Evolutionary conservation across 2,113 vertebrate species (phyloP).

Genomic region (Antechinus stuartii): DNA sequence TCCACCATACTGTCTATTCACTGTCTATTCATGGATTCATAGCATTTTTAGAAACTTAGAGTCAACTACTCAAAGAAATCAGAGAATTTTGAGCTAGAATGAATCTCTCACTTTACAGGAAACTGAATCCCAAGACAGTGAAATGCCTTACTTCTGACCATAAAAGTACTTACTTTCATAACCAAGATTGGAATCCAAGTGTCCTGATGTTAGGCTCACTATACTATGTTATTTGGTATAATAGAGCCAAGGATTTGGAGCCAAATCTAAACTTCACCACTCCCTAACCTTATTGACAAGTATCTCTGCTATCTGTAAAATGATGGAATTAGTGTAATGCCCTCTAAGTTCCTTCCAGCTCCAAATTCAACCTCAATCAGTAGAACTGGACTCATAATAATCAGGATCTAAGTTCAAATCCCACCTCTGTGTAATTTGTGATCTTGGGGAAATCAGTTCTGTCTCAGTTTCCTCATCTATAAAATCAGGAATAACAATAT

Average conservation of each 20-base stretch:
- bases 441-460: background rate
- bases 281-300: background rate
- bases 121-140: slow-evolving; percentile 7
- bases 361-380: background rate
- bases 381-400: background rate
- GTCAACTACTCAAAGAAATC: background rate
- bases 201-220: background rate
- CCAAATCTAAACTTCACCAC: background rate
- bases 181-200: background rate
- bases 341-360: background rate
- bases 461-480: background rate
- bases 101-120: slow-evolving; percentile 36
- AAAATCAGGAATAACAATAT: background rate
- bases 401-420: background rate
- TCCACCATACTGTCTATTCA: no score
- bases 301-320: background rate
- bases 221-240: background rate
- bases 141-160: background rate
- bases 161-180: background rate
- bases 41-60: background rate
- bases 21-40: background rate
- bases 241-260: background rate
- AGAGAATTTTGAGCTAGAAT: background rate
- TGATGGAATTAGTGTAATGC: background rate
- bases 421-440: background rate